Conservation (phyloP, 2,113 vertebrate species). For the Apodemus speciosus region DNA sequence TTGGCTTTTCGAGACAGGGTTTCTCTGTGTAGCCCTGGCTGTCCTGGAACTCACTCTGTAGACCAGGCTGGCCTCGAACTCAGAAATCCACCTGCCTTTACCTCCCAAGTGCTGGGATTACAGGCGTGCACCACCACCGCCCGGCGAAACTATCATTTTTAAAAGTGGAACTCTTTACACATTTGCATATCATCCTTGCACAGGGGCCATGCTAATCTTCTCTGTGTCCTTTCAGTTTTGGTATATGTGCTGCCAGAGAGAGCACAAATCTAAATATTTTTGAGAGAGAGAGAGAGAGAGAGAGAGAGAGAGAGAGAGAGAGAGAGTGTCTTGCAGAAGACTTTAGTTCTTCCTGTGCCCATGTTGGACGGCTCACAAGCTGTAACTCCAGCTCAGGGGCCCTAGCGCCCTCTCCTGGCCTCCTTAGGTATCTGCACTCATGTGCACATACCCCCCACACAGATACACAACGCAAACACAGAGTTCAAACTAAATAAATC, state of each 20-base stretch:
- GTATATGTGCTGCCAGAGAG: neutral
- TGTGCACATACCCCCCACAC: neutral
- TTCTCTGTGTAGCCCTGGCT: no score
- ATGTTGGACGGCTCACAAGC: neutral
- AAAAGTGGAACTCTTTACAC: neutral
- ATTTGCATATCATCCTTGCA: neutral
- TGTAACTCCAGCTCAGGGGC: neutral
- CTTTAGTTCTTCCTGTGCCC: neutral
- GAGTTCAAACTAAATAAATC: neutral
- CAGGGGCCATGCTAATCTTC: neutral
- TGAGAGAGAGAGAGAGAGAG: no score
- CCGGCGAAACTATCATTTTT: neutral
- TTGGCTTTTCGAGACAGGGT: no score
- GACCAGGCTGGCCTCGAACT: no score
- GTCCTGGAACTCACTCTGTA: no score
- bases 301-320: neutral
- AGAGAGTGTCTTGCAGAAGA: neutral
- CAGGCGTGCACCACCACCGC: no score
- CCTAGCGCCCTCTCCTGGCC: neutral
- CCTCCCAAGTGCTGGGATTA: no score
- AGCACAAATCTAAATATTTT: no score
- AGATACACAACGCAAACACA: neutral
- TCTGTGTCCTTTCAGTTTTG: neutral
- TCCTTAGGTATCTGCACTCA: neutral
- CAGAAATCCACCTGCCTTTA: no score